Evolutionary conservation across 2,113 vertebrate genomes (phyloP), one percentile per base, ranked within the genome.

Genomic region (Microcebus jonahi): DNA sequence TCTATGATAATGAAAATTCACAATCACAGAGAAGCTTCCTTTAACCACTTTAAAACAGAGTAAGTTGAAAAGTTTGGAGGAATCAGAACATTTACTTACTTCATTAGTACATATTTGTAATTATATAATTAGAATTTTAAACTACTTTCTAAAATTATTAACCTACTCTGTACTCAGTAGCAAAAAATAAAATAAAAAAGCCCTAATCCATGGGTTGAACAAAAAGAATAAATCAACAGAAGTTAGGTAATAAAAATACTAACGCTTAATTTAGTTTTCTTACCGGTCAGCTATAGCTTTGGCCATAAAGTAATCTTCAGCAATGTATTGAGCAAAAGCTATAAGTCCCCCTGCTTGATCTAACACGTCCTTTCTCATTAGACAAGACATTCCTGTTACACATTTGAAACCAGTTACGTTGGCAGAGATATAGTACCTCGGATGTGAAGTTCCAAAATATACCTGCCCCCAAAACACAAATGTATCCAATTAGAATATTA

Each of bases 301-400:
- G 75, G 99, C 99, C 99, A 99, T 99, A 98, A 99, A 99, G 97
- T 99, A 99, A 98, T 99, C 99, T 98, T 99, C 99, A 21, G 99
- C 99, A 93, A 99, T 99, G 97, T 99, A 99, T 20, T 99, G 99
- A 50, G 99, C 99, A 96, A 99, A 99, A 75, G 99, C 99, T 39
- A 99, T 99, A 75, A 99, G 98, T 6, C 99, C 99, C 1, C 99
- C 99, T 3, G 99, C 99, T 98, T 99, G 99, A 89, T 99, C 99
- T 98, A 99, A 95, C 67, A 99, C 99, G 48, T 99, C 99, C 93
- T 99, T 99, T 97, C 99, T 99, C 99, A 99, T 99, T 95, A 99
- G 98, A 95, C 99, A 99, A 2, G 99, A 99, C 99, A 99, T 99
- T 77, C 99, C 99, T 0, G 99, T 99, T 96, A 99, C 99, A 21